Evolutionary conservation across 2,888 invertebrate species (phyloP).

Genomic region (Poecilobothrus nobilitatus): DNA sequence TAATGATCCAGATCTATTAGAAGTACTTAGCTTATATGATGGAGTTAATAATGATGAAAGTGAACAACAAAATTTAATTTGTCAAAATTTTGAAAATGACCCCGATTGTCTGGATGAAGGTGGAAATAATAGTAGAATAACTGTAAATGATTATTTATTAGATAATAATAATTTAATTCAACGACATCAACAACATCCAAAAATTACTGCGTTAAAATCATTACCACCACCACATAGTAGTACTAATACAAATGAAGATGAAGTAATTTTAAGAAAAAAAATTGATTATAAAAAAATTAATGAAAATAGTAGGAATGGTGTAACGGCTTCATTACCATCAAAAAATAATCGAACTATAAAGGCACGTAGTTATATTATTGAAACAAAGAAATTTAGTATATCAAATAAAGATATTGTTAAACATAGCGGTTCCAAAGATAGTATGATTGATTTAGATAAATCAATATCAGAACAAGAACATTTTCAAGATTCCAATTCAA

Average conservation of each 20-base stretch:
- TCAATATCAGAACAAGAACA: slow-evolving; percentile 10
- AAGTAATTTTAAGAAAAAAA: slow-evolving; percentile 38
- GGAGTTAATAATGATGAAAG: slow-evolving; percentile 33
- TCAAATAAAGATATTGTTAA: slow-evolving; percentile 25
- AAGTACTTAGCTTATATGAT: slow-evolving; percentile 40
- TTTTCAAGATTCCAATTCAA: slow-evolving; percentile 23
- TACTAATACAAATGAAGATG: slow-evolving; percentile 9
- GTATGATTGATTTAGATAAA: neutral
- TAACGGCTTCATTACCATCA: slow-evolving; percentile 26
- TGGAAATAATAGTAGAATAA: slow-evolving; percentile 20
- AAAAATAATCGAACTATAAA: slow-evolving; percentile 28
- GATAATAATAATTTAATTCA: slow-evolving; percentile 15
- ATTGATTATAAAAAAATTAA: slow-evolving; percentile 24
- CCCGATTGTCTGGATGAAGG: slow-evolving; percentile 29
- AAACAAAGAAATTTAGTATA: slow-evolving; percentile 24
- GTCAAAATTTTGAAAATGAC: slow-evolving; percentile 24
- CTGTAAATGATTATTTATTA: slow-evolving; percentile 7
- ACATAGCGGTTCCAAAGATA: slow-evolving; percentile 27
- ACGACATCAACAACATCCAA: slow-evolving; percentile 16
- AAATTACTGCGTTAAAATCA: neutral
- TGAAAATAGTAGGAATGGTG: slow-evolving; percentile 8
- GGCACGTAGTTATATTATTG: slow-evolving; percentile 39
- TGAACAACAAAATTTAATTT: slow-evolving; percentile 8
- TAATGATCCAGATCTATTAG: slow-evolving; percentile 42
- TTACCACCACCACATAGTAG: too few species aligned